These are phyloP conservation scores for Oeneis ivallda DNA, from an alignment of 2,888 invertebrate genomes.

Conservation along the genomic window DNA sequence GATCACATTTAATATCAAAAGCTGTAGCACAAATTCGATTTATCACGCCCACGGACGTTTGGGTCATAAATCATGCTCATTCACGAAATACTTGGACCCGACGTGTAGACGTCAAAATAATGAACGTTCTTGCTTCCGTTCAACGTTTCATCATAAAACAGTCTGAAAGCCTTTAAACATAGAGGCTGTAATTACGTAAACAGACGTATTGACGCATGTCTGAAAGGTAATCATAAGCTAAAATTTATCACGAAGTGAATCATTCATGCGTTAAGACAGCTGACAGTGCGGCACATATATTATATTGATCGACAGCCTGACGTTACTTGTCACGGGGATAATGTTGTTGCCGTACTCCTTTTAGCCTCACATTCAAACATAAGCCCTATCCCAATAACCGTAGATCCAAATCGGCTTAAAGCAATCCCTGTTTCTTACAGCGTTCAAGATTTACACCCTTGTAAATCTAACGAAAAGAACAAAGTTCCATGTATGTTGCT, in stretches of 20 bases:
- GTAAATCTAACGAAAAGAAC: conserved; percentile 75
- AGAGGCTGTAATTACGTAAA: conserved; percentile 75
- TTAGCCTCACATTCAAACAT: conserved; percentile 39
- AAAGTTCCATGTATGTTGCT: conserved; percentile 59
- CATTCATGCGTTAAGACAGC: conserved; percentile 80
- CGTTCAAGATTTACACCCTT: conserved; percentile 54
- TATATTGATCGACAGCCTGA: conserved; percentile 81
- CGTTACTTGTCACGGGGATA: conserved; percentile 79
- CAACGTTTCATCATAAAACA: conserved; percentile 60
- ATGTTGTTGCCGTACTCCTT: conserved; percentile 73
- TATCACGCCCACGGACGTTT: conserved; percentile 64
- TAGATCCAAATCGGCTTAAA: conserved; percentile 43
- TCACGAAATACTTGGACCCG: conserved; percentile 58
- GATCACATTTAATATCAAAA: conserved; percentile 49
- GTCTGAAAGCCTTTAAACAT: conserved; percentile 67
- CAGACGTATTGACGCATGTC: conserved; percentile 78
- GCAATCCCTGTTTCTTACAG: conserved; percentile 43
- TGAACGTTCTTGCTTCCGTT: conserved; percentile 62
- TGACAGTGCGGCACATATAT: conserved; percentile 80
- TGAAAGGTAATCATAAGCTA: conserved; percentile 82
- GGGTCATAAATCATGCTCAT: conserved; percentile 68
- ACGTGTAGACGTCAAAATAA: conserved; percentile 61
- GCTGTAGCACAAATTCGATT: conserved; percentile 62
- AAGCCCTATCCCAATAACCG: conserved; percentile 36
- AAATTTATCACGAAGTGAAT: conserved; percentile 81